Percentiles rank a stretch among this genome's conserved stretches.
phyloP scores from a whole-genome alignment of 2,113 vertebrate genomes.

The Hippocampus abdominalis region DNA sequence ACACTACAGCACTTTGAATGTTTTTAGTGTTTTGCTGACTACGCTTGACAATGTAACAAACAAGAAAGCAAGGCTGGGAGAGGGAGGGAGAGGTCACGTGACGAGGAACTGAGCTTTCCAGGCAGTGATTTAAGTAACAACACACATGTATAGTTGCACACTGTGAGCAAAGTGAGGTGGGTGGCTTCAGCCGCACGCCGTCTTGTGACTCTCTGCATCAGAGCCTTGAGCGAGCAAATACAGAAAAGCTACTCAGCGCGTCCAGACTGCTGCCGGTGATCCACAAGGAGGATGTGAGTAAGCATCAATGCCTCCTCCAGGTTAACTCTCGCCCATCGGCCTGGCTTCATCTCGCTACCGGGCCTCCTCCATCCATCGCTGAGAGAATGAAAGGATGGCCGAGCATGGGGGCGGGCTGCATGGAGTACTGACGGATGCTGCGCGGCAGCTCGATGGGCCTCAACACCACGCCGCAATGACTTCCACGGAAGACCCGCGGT shows the following conservation, averaged over 20 bases:
- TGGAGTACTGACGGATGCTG: slow-evolving; percentile 57
- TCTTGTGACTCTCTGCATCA: slow-evolving; percentile 35
- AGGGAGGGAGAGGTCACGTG: slow-evolving; percentile 48
- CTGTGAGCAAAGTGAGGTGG: slow-evolving; percentile 8
- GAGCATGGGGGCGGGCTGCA: slow-evolving; percentile 53
- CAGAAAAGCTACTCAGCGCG: background rate
- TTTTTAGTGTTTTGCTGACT: background rate
- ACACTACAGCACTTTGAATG: background rate
- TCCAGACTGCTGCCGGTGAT: background rate
- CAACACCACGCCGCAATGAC: slow-evolving; percentile 47
- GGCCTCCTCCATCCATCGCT: slow-evolving; percentile 33
- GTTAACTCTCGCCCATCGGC: slow-evolving; percentile 9
- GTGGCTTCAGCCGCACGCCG: slow-evolving; percentile 11
- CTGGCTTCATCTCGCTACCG: slow-evolving; percentile 29
- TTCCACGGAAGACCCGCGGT: slow-evolving; percentile 47
- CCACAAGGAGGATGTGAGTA: background rate
- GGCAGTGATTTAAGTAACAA: slow-evolving; percentile 25
- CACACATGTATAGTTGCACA: slow-evolving; percentile 9
- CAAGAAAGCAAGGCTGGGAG: slow-evolving; percentile 17
- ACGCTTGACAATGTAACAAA: background rate
- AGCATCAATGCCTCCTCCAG: slow-evolving; percentile 42
- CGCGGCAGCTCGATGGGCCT: slow-evolving; percentile 41
- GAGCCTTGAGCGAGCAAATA: background rate
- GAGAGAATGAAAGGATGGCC: slow-evolving; percentile 73
- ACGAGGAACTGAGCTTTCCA: slow-evolving; percentile 25